phyloP scores from a whole-genome alignment of 2,113 vertebrate genomes.

The Clupea harengus region DNA sequence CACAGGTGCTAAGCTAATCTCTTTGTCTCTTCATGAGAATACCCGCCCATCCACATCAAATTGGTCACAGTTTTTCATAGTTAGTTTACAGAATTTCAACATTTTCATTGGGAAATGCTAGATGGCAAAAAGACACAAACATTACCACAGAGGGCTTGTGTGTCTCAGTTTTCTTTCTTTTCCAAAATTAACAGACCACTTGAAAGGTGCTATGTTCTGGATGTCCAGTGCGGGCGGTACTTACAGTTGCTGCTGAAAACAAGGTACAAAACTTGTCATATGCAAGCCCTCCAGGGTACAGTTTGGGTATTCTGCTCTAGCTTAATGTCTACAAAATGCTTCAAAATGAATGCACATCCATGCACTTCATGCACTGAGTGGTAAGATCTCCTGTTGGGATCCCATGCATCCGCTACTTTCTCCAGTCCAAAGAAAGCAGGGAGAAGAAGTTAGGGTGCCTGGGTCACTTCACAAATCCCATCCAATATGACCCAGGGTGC shows the following conservation, averaged over 20 bases:
- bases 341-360: slow-evolving; percentile 68
- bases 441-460: background rate
- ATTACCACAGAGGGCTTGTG: background rate
- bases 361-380: slow-evolving; percentile 76
- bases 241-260: background rate
- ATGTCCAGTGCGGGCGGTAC: background rate
- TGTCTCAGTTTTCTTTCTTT: background rate
- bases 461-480: background rate
- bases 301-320: slow-evolving; percentile 26
- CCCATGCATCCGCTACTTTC: slow-evolving; percentile 32
- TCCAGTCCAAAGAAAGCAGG: background rate
- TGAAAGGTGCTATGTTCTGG: background rate
- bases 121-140: background rate
- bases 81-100: slow-evolving; percentile 56
- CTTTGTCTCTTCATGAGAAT: background rate
- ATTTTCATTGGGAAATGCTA: slow-evolving; percentile 56
- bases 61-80: slow-evolving; percentile 65
- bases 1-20: slow-evolving; percentile 6
- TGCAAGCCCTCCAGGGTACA: background rate
- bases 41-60: slow-evolving; percentile 33
- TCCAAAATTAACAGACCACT: background rate
- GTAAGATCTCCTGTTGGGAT: slow-evolving; percentile 30
- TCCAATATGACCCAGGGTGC: background rate
- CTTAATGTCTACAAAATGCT: slow-evolving; percentile 56
- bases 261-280: background rate